Evolutionary conservation across 2,113 vertebrate species (phyloP), one percentile per base, ranked within the genome.

Genomic region (Sakesphorus luctuosus): DNA sequence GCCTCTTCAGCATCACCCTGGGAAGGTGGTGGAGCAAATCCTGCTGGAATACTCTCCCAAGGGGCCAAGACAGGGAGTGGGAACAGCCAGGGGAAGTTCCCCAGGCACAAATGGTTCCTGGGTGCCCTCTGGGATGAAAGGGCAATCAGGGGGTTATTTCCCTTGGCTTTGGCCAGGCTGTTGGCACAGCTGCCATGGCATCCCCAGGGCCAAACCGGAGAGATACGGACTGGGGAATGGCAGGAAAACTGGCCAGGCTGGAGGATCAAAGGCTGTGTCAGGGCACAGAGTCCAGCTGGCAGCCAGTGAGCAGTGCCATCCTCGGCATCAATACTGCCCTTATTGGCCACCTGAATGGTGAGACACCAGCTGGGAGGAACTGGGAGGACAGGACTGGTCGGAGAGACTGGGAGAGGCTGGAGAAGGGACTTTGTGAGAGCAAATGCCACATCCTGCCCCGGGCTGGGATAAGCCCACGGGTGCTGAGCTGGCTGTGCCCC

Each of bases 171-270:
- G 28, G 46, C 52, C 6, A 15, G 50, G 63, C 49, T 38, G 73
- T 28, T 74, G 55, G 69, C 68, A 6, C 2, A 5, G 56, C 58
- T 47, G 4, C 74, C 31, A 1, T 1, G 3, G 78, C 21, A 67
- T 47, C 58, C 23, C 21, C 19, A 1, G 0, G 33, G 46, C 31
- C 84, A 9, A 1, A 21, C 7, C 11, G 12, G 18, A 2, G 55
- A 40, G 35, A 9, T 3, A 11, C 2, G 0, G n/a, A 7, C 33
- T 1, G 25, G 66, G 2, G 46, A 43, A 0, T 12, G 4, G 63
- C 3, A 17, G 78, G 73, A 66, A 21, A 40, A 14, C 2, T 15
- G 58, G 40, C 52, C 71, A 16, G 63, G 2, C 2, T 10, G 26
- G 23, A 6, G 74, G 33, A 49, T 55, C 21, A 33, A 18, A 35